Evolutionary conservation across 1,140 invertebrate genomes (phyloP).

Genomic region (Littorina saxatilis): DNA sequence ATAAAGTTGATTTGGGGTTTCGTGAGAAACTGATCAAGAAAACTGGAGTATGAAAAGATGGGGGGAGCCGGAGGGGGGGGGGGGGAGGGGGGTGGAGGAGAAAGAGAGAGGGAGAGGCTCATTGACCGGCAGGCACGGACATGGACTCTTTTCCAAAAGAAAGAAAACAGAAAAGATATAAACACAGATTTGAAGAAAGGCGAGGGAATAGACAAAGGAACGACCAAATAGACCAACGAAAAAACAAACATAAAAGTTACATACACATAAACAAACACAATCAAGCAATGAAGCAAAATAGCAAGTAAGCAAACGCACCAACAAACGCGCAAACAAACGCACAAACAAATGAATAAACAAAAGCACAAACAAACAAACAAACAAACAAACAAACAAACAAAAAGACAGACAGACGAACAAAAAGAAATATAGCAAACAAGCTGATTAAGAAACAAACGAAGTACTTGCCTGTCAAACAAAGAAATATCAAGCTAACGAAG

Average conservation of each 20-base stretch:
- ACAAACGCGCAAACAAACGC: not conserved
- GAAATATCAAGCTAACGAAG: no score
- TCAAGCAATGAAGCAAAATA: not conserved
- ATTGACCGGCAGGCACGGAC: not conserved
- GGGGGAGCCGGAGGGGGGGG: no score
- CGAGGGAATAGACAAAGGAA: not conserved
- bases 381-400: slow-evolving; percentile 10
- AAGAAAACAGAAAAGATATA: slow-evolving; percentile 1
- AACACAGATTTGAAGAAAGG: not conserved
- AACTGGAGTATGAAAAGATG: no score
- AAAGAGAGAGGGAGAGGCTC: no score
- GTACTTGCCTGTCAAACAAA: no score
- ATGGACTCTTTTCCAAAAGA: not conserved
- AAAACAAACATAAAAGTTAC: not conserved
- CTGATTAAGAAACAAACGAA: not conserved
- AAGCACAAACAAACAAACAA: slow-evolving; percentile 15
- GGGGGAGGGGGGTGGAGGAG: no score
- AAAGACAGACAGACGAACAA: not conserved
- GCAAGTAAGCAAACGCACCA: not conserved
- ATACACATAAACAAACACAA: slow-evolving; percentile 21
- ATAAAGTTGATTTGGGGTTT: no score
- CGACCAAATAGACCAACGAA: not conserved
- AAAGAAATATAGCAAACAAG: not conserved
- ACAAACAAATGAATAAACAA: slow-evolving; percentile 8
- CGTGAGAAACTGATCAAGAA: no score